Base-by-base conservation (phyloP, 2,888 invertebrate species). In the Cactoblastis cactorum region DNA sequence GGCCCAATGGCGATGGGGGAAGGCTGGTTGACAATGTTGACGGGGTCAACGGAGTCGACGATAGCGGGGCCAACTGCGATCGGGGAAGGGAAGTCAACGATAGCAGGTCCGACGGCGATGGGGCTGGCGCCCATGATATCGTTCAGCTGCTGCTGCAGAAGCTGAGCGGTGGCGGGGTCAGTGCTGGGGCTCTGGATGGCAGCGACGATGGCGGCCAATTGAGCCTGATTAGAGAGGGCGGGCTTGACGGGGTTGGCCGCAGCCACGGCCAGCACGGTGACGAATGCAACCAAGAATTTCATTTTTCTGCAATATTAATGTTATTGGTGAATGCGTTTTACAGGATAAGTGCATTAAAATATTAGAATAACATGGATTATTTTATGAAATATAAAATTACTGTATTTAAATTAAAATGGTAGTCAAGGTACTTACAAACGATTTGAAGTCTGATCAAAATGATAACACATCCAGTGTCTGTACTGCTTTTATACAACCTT, bases 201-300 rank as follows among this genome's bases (percentile, higher is more conserved):
- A n/a, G 69, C 71, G 5, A 79, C 45, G 52, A 78, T 72, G 17
- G 69, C 70, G 39, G 67, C 67, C 17, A 76, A 3, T 57, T 70
- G 61, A 6, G 63, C 57, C 0, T 49, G 5, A n/a, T 57, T 57
- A 32, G 51, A 28, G 46, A 41, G 28, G 3, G 49, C 14, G 14
- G 71, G 67, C 54, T 28, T 28, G 28, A 28, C 14, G 14, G 71
- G 67, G 55, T 51, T 52, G 57, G 76, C 77, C 43, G 58, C 59
- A 35, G 77, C 71, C 54, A 79, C 61, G 54, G 74, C 77, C 56
- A 74, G 64, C 52, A 78, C 48, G 56, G 74, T 69, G 51, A 63
- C 69, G 63, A 81, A 70, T 34, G 69, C 77, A 51, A 80, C 52
- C 65, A 78, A 62, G 71, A 71, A 75, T 71, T 82, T 81, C 83